phyloP scores from a whole-genome alignment of 2,797 vertebrate species.

The Spizella passerina region DNA sequence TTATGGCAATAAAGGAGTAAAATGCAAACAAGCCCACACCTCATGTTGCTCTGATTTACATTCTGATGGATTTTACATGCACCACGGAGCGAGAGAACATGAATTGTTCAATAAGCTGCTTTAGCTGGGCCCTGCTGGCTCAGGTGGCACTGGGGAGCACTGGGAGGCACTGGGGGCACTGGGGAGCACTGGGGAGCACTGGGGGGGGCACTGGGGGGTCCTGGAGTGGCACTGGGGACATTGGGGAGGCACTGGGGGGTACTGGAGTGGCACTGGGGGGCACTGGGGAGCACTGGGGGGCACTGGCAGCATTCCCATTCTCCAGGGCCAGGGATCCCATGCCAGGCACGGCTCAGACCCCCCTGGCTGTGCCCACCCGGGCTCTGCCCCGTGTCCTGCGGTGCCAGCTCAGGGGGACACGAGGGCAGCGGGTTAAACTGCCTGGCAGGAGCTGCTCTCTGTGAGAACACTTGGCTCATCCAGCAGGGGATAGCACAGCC shows the following conservation, averaged over 20 bases:
- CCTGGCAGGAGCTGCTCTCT: background rate
- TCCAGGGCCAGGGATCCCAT: fast-evolving
- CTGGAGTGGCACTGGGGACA: no score
- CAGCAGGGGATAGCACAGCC: background rate
- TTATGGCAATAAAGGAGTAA: background rate
- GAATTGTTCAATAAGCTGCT: background rate
- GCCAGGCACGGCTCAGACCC: fast-evolving
- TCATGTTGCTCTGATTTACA: background rate
- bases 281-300: background rate
- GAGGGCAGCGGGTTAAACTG: background rate
- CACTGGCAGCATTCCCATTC: background rate
- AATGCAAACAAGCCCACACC: background rate
- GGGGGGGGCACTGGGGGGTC: no score
- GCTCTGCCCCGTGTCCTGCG: background rate
- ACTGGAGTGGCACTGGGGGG: background rate
- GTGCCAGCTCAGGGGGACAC: background rate
- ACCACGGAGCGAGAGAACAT: fast-evolving
- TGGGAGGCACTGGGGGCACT: background rate
- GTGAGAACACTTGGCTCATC: background rate
- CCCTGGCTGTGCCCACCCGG: background rate
- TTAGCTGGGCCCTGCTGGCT: background rate
- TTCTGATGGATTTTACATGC: background rate
- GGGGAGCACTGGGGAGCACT: background rate
- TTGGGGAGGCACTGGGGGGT: no score
- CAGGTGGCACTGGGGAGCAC: no score